These are phyloP conservation scores for Pachycephus smyrnensis DNA, from an alignment of 2,888 invertebrate species.

Conservation along the genomic window DNA sequence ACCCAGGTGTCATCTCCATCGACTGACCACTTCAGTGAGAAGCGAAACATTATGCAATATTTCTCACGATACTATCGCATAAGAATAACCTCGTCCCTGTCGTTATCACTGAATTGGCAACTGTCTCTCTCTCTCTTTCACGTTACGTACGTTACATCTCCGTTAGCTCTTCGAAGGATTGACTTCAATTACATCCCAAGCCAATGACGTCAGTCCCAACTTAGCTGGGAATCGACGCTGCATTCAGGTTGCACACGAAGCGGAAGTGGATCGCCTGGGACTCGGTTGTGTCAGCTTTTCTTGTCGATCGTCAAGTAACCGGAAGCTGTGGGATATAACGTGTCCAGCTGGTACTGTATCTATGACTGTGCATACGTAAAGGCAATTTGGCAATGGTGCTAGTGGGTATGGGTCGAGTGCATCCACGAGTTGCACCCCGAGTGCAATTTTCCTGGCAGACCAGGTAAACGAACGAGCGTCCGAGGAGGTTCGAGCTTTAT, in stretches of 20 bases:
- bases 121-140: background rate
- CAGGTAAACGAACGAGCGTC: background rate
- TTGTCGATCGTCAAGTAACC: background rate
- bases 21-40: background rate
- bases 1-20: background rate
- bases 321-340: background rate
- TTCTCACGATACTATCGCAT: background rate
- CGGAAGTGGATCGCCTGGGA: background rate
- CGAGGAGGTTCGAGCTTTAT: conserved; percentile 25
- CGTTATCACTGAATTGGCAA: background rate
- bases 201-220: background rate
- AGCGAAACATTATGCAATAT: background rate
- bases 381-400: background rate
- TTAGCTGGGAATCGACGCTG: background rate
- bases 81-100: background rate
- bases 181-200: background rate
- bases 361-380: too few relatives aligned
- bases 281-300: background rate
- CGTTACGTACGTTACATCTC: background rate
- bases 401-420: background rate
- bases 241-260: background rate
- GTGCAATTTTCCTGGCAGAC: background rate
- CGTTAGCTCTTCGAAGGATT: background rate
- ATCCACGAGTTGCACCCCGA: background rate
- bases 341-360: background rate